phyloP scores from a whole-genome alignment of 2,113 vertebrate species.

The Eretmochelys imbricata region DNA sequence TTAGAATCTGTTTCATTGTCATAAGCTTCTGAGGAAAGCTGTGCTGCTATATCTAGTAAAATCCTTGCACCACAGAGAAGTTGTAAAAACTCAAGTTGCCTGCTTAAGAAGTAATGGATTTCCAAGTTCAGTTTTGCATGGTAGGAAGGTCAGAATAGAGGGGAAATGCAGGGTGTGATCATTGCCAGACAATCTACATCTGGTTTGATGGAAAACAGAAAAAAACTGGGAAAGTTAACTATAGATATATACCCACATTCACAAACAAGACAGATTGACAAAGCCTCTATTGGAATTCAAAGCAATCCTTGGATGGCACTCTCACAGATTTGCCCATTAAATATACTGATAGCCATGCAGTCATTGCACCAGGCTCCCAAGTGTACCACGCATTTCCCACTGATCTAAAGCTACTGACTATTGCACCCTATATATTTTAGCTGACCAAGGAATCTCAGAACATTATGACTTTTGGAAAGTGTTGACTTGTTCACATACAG shows the following conservation, averaged over 20 bases:
- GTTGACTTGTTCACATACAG: no score
- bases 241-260: background rate
- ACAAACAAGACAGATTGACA: background rate
- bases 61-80: background rate
- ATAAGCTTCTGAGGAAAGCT: background rate
- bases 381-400: background rate
- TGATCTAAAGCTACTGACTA: no score
- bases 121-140: background rate
- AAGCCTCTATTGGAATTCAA: background rate
- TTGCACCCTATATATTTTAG: no score
- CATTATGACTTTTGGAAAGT: no score
- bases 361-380: rapidly evolving
- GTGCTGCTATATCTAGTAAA: background rate
- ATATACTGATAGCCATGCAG: background rate
- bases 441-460: no score
- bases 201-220: background rate
- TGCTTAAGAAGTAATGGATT: background rate
- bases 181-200: background rate
- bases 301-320: background rate
- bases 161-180: background rate
- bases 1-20: background rate
- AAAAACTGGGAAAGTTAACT: background rate
- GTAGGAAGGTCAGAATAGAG: background rate
- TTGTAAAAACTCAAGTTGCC: background rate
- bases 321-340: background rate